A percentile compares a stretch with the other conserved stretches of the same genome.
phyloP scores from a whole-genome alignment of 2,113 vertebrate species.

The Prinia subflava region DNA sequence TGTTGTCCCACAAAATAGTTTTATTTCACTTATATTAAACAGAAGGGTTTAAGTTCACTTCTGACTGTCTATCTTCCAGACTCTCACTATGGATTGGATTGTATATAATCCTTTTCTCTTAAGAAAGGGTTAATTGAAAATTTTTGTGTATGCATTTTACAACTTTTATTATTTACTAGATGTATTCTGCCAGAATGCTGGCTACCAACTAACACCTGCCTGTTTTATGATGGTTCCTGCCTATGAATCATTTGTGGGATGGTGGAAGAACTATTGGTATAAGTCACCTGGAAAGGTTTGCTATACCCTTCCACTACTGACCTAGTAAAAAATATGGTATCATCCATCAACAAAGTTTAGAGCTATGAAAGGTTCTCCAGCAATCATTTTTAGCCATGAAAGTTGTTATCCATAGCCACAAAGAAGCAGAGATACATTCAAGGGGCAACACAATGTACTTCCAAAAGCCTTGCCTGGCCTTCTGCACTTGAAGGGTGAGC shows the following conservation, averaged over 20 bases:
- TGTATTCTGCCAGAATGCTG: neutral
- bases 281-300: neutral
- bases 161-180: neutral
- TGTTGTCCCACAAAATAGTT: neutral
- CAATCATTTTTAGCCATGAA: neutral
- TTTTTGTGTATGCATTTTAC: neutral
- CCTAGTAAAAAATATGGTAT: neutral
- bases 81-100: neutral
- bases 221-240: neutral
- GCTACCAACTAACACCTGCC: neutral
- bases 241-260: neutral
- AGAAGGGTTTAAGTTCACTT: neutral
- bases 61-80: neutral
- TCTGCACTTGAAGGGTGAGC: fast-evolving
- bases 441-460: neutral
- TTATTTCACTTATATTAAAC: neutral
- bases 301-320: neutral
- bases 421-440: neutral
- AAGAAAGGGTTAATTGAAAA: neutral
- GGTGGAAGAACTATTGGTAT: neutral
- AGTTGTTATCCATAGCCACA: neutral
- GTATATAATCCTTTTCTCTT: neutral
- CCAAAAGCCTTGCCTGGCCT: neutral
- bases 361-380: neutral
- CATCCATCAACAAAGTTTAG: neutral